Conservation (phyloP, 37 sponge, comb jelly and placozoan genomes). For the Cliona cf. orientalis region DNA sequence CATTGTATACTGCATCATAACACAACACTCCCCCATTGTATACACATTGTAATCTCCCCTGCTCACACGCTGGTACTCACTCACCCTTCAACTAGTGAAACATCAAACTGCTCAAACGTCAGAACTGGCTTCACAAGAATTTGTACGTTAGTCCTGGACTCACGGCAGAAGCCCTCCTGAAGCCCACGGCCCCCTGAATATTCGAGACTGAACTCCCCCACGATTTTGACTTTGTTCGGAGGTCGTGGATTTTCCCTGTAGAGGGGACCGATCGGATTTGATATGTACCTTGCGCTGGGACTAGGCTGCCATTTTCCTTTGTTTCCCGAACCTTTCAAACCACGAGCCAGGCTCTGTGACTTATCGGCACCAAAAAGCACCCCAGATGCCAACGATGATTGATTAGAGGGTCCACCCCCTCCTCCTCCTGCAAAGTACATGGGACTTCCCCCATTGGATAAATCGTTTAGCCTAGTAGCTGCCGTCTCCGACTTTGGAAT, state of each 20-base stretch:
- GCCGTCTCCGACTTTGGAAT: slow-evolving; percentile 17
- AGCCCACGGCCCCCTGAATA: slow-evolving; percentile 60
- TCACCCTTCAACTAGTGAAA: slow-evolving; percentile 1
- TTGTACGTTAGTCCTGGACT: background rate
- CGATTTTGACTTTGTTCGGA: background rate
- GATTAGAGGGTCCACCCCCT: too few relatives aligned
- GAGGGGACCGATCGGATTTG: slow-evolving; percentile 15
- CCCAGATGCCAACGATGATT: too few relatives aligned
- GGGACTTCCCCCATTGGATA: too few relatives aligned
- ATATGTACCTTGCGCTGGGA: slow-evolving; percentile 2
- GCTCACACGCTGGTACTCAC: background rate
- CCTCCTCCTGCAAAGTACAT: slow-evolving; percentile 1
- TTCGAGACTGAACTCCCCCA: slow-evolving; percentile 26
- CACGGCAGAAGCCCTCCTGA: slow-evolving; percentile 54
- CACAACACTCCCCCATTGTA: background rate
- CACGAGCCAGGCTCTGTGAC: background rate
- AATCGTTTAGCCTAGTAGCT: background rate
- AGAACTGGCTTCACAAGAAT: slow-evolving; percentile 47
- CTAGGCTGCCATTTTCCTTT: background rate
- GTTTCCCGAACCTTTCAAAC: background rate
- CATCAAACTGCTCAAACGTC: slow-evolving; percentile 57
- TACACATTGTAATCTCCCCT: background rate
- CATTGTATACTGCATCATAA: background rate
- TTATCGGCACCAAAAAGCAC: too few relatives aligned
- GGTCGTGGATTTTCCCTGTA: slow-evolving; percentile 7